phyloP scores from a whole-genome alignment of 2,888 invertebrate species.

The Coleophora deauratella region DNA sequence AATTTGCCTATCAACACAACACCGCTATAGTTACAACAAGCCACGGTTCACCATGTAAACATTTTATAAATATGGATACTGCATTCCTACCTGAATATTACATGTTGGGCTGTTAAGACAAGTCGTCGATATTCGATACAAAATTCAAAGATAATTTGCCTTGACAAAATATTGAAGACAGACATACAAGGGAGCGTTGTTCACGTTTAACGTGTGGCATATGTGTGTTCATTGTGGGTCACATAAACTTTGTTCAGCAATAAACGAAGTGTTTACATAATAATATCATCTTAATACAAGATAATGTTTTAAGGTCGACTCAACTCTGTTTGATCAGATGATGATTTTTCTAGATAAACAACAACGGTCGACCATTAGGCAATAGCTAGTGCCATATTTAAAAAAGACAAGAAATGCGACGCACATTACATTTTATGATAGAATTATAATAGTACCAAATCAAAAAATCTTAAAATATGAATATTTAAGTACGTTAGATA shows the following conservation, averaged over 20 bases:
- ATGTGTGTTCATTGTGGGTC: constrained; percentile 41
- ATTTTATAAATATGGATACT: constrained; percentile 8
- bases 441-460: too few relatives aligned
- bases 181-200: too few relatives aligned
- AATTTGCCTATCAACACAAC: constrained; percentile 26
- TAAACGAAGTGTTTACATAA: constrained; percentile 27
- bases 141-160: too few relatives aligned
- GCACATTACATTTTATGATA: too few relatives aligned
- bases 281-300: constrained; percentile 22
- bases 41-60: constrained; percentile 5
- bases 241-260: constrained; percentile 39
- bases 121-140: too few relatives aligned
- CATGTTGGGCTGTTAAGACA: too few relatives aligned
- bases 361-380: not conserved
- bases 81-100: constrained; percentile 22
- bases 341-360: constrained; percentile 3
- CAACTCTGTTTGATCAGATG: constrained; percentile 7
- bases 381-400: too few relatives aligned
- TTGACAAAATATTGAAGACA: too few relatives aligned
- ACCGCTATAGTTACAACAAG: not conserved
- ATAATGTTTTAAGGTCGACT: constrained; percentile 5
- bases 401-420: too few relatives aligned
- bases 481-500: too few relatives aligned
- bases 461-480: too few relatives aligned
- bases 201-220: constrained; percentile 29